These are phyloP conservation scores for Sarcophaga caerulescens DNA, from an alignment of 2,888 invertebrate species.

Conservation along the genomic window DNA sequence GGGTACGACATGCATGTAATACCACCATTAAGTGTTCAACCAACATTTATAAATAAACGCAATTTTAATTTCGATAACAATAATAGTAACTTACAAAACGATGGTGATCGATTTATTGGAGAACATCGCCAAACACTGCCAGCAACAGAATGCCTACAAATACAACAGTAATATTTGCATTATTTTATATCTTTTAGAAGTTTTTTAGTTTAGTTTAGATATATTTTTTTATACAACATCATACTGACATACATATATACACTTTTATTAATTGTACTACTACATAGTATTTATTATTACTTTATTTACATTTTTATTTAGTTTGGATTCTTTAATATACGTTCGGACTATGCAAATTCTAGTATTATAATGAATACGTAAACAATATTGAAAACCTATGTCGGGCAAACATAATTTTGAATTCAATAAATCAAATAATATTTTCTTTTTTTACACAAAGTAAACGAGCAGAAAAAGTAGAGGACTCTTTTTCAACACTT, in stretches of 20 bases:
- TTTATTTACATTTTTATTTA: background rate
- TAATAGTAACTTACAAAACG: constrained; percentile 33
- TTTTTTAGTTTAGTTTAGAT: constrained; percentile 7
- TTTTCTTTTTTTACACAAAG: no score
- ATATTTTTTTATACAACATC: constrained; percentile 9
- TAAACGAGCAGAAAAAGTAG: no score
- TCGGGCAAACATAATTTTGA: no score
- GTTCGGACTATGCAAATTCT: background rate
- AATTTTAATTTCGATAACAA: constrained; percentile 25
- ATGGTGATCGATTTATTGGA: constrained; percentile 26
- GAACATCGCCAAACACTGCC: constrained; percentile 52
- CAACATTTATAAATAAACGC: constrained; percentile 14
- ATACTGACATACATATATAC: constrained; percentile 1
- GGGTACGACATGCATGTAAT: background rate
- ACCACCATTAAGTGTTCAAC: constrained; percentile 37
- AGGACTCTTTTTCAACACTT: no score
- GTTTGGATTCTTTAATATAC: background rate
- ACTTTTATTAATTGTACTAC: background rate
- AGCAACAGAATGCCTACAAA: constrained; percentile 40
- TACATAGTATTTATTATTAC: background rate
- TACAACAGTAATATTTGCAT: constrained; percentile 51
- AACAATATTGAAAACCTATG: no score
- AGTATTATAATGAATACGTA: no score
- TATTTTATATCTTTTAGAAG: constrained; percentile 6
- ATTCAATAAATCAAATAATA: no score